Evolutionary conservation across 2,113 vertebrate species (phyloP), one percentile per base, ranked within the genome.

Genomic region (Brachyhypopomus gauderio): DNA sequence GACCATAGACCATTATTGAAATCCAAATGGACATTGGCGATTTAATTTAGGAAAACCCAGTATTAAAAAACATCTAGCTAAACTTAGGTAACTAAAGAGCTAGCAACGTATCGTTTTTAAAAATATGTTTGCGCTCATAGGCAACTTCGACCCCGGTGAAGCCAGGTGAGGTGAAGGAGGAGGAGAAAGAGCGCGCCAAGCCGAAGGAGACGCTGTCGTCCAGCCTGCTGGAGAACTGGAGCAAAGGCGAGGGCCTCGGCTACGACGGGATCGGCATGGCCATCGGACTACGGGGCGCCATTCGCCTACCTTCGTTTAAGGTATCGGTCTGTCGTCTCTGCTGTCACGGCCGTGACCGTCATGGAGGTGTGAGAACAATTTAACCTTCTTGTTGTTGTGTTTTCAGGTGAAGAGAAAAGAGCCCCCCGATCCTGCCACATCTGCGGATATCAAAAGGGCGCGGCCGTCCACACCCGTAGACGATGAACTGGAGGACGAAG

Each of bases 281-380:
- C 79, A 98, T 99, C 0, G 94, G 96, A 5, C 84, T 99, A 27
- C 94, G 96, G 0, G 98, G 98, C 14, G 96, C 96, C 88, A 98
- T 99, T 85, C 94, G 97, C 0, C 86, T 99, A 80, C 98, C 97
- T 0, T 99, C 98, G 88, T 99, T 99, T 87, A 99, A 99, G 95
- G 98, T 97, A 84, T 79, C 12, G n/a, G 16, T 0, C 8, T 30
- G 45, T 52, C 9, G 2, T 14, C 4, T 48, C 45, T 14, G 45
- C 45, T 52, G 9, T 12, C 5, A 52, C 45, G 45, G 11, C 12
- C 14, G 45, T 3, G 0, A 11, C 45, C 14, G 9, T 14, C 45
- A 3, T 52, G 12, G 45, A 14, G 45, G 14, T 11, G 45, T 8
- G 45, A 52, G 9, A 41, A 41, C 5, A 41, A 1, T 1, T 8